These are phyloP conservation scores for Neogobius melanostomus DNA, from an alignment of 2,113 vertebrate genomes.

Conservation along the genomic window DNA sequence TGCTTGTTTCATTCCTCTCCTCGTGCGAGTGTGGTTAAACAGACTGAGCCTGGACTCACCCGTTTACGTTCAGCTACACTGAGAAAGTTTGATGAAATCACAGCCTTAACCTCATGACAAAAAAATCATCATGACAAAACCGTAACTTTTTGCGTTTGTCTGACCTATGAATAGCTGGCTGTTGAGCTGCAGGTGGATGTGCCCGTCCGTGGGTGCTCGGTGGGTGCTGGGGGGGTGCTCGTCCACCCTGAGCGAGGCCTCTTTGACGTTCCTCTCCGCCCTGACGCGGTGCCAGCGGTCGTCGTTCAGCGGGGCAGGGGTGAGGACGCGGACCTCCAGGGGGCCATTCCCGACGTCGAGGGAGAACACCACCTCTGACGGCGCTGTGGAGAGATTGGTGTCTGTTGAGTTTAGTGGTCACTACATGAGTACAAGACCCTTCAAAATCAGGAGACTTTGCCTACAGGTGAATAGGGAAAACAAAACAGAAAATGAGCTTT, in stretches of 20 bases:
- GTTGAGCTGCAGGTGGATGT: constrained; percentile 93
- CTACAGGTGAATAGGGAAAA: too few species aligned
- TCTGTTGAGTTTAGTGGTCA: too few species aligned
- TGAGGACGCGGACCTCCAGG: constrained; percentile 81
- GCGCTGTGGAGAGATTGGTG: constrained; percentile 73
- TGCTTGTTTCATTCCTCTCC: too few species aligned
- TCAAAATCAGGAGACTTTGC: too few species aligned
- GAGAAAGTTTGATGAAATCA: too few species aligned
- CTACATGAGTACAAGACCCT: too few species aligned
- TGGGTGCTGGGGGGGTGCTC: constrained; percentile 70
- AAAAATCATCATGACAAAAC: neutral
- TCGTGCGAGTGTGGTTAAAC: too few species aligned
- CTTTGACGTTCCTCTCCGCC: constrained; percentile 91
- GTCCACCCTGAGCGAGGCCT: constrained; percentile 87
- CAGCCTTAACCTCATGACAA: too few species aligned
- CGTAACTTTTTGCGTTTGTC: neutral
- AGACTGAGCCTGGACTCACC: too few species aligned
- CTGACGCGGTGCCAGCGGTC: constrained; percentile 91
- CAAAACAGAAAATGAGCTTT: too few species aligned
- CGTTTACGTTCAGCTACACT: too few species aligned
- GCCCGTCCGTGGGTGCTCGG: constrained; percentile 84
- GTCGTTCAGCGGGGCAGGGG: constrained; percentile 80
- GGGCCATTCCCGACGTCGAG: constrained; percentile 96
- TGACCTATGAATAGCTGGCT: constrained; percentile 95
- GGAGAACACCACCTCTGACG: constrained; percentile 87